phyloP scores from a whole-genome alignment of 2,113 vertebrate genomes.

The Peromyscus californicus region DNA sequence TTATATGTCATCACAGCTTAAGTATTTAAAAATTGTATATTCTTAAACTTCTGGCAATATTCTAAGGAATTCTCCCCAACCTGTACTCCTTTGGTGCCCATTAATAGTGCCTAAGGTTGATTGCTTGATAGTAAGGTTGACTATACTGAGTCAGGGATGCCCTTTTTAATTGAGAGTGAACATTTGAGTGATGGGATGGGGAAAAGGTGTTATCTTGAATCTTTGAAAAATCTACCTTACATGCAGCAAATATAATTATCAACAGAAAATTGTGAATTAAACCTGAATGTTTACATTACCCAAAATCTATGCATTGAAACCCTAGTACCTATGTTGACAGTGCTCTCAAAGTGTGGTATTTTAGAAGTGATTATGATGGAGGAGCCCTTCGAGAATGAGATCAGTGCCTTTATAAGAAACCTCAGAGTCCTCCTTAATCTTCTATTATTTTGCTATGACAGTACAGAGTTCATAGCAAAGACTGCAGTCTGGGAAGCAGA shows the following conservation, averaged over 20 bases:
- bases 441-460: background rate
- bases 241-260: slow-evolving; percentile 31
- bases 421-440: background rate
- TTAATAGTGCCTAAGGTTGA: slow-evolving; percentile 1
- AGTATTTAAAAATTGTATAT: slow-evolving; percentile 40
- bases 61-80: slow-evolving; percentile 10
- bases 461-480: background rate
- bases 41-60: slow-evolving; percentile 31
- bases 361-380: background rate
- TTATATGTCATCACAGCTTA: background rate
- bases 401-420: background rate
- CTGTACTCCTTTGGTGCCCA: background rate
- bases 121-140: background rate
- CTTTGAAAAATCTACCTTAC: background rate
- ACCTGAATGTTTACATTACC: background rate
- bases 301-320: background rate
- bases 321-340: background rate
- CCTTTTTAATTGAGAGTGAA: slow-evolving; percentile 22
- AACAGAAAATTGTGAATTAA: background rate
- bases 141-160: background rate
- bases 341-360: background rate
- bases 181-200: background rate
- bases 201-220: background rate
- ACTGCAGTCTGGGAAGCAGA: background rate
- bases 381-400: background rate